Evolutionary conservation across 2,797 vertebrate species (phyloP), one percentile per base, ranked within the genome.

Genomic region (Diceros bicornis): DNA sequence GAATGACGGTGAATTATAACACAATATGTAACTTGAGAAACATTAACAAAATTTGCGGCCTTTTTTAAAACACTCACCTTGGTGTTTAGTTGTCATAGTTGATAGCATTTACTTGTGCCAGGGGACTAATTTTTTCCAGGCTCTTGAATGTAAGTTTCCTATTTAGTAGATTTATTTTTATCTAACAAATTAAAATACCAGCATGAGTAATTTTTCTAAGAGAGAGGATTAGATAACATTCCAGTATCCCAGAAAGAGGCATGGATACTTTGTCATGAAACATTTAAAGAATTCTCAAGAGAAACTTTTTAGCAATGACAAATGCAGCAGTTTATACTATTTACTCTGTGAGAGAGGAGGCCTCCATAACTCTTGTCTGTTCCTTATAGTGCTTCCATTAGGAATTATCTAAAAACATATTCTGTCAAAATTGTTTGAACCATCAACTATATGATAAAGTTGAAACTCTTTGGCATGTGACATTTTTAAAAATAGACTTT

Each of bases 91-190:
- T 7, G 6, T 82, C 41, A 88, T 59, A 68, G 18, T 61, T 92
- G 20, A 74, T 6, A 55, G 47, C 37, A 95, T 74, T 91, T 81
- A 34, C 78, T 44, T 88, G 18, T 68, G 17, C 27, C 16, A 47
- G 13, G 13, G 32, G n/a, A 66, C 41, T 71, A 77, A 47, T 9
- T 44, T 50, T 59, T 89, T 89, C 61, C 52, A n/a, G 27, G 23
- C 6, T 84, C 69, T 21, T 84, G n/a, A 75, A 62, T 55, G 5
- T 37, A 57, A 95, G 4, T 92, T 68, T 4, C 47, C 4, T 83
- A 61, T 84, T 69, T 89, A 77, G 77, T 61, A 96, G 41, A 68
- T 61, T 61, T 82, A 68, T 88, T 87, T 93, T 83, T 69, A 84
- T 29, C 77, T 68, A 82, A 83, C n/a, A 32, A 64, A 69, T 84